A percentile compares a stretch with the other conserved stretches of the same genome.
phyloP scores from a whole-genome alignment of 2,888 invertebrate genomes.

The Nomada fucata region DNA sequence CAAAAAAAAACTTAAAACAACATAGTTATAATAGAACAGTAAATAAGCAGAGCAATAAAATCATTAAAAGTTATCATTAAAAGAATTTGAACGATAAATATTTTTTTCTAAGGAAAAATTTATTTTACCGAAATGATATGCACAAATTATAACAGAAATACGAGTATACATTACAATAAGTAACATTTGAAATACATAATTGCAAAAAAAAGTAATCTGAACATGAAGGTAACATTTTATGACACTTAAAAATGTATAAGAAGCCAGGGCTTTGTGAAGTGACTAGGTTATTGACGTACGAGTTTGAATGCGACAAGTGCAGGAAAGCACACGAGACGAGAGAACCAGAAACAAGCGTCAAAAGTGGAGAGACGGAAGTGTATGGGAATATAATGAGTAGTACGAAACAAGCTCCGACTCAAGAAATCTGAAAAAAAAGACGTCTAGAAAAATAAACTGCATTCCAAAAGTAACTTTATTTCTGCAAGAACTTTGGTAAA shows the following conservation, averaged over 20 bases:
- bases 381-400: conserved; percentile 7
- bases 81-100: too few relatives aligned
- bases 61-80: too few relatives aligned
- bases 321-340: conserved; percentile 11
- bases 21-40: too few relatives aligned
- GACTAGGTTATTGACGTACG: conserved; percentile 13
- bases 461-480: not conserved
- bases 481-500: too few relatives aligned
- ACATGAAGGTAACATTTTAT: not conserved
- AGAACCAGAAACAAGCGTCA: conserved; percentile 8
- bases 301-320: conserved; percentile 26
- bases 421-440: not conserved
- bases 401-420: not conserved
- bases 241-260: not conserved
- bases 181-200: too few relatives aligned
- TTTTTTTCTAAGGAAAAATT: too few relatives aligned
- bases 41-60: too few relatives aligned
- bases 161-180: too few relatives aligned
- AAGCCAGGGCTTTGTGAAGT: not conserved
- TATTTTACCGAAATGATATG: too few relatives aligned
- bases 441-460: not conserved
- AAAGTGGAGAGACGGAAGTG: conserved; percentile 10
- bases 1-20: too few relatives aligned
- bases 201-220: too few relatives aligned
- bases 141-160: too few relatives aligned